Evolutionary conservation across 2,113 vertebrate genomes (phyloP).

Genomic region (Clupea harengus): DNA sequence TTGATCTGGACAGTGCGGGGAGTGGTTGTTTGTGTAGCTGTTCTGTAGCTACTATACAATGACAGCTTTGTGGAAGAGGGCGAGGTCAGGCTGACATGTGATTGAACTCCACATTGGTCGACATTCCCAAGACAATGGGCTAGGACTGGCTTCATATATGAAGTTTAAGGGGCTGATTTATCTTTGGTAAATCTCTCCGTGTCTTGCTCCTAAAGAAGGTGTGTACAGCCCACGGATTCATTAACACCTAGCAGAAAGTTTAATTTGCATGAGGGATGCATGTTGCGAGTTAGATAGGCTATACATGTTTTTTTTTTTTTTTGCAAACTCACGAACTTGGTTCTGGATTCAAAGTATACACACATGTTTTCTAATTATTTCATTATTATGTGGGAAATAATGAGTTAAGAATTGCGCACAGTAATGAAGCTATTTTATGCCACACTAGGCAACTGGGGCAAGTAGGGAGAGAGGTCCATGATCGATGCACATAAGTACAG

Average conservation of each 20-base stretch:
- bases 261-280: too few species aligned
- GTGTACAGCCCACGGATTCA: too few species aligned
- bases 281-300: too few species aligned
- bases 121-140: background rate
- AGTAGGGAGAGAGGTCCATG: background rate
- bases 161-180: background rate
- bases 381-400: background rate
- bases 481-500: background rate
- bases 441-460: background rate
- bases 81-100: conserved; percentile 32
- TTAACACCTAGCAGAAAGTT: too few species aligned
- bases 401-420: background rate
- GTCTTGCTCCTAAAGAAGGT: background rate
- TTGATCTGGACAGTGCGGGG: background rate
- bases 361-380: background rate
- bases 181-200: background rate
- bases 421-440: background rate
- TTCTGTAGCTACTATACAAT: conserved; percentile 22
- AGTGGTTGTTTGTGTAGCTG: conserved; percentile 13
- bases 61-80: conserved; percentile 33
- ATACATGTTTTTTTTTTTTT: too few species aligned
- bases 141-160: background rate
- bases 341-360: too few species aligned
- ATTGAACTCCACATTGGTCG: background rate
- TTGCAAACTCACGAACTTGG: too few species aligned